These are phyloP conservation scores for Notarius quadriscutis DNA, from an alignment of 2,113 vertebrate genomes.

Conservation along the genomic window DNA sequence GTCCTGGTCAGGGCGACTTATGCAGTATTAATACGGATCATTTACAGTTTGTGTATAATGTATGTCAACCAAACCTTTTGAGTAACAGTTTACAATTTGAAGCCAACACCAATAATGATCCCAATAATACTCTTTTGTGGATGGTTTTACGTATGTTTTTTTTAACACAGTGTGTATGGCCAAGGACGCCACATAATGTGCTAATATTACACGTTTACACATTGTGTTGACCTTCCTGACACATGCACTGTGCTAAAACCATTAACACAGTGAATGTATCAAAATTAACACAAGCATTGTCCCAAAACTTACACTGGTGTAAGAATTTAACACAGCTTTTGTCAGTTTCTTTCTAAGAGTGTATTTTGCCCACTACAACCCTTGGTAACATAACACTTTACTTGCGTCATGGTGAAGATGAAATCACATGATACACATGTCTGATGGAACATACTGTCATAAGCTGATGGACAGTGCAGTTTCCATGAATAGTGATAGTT, in stretches of 20 bases:
- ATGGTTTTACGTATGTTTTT: no score
- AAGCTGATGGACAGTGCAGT: not conserved
- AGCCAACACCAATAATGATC: not conserved
- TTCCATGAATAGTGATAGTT: not conserved
- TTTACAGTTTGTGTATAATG: not conserved
- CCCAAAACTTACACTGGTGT: no score
- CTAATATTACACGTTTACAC: no score
- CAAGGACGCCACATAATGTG: no score
- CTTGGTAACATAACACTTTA: not conserved
- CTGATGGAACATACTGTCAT: not conserved
- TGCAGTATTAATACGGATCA: no score
- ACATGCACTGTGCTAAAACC: no score
- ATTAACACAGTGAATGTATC: not conserved
- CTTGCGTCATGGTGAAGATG: not conserved
- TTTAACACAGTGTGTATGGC: no score
- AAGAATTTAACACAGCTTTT: no score
- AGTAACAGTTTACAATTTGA: not conserved
- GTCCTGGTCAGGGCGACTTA: no score
- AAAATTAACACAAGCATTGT: no score
- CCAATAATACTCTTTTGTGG: not conserved
- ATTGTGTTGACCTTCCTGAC: no score
- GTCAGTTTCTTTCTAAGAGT: no score
- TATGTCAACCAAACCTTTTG: not conserved
- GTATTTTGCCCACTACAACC: not conserved
- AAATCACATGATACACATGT: not conserved